phyloP scores from a whole-genome alignment of 2,888 invertebrate genomes.

The Galeruca laticollis region DNA sequence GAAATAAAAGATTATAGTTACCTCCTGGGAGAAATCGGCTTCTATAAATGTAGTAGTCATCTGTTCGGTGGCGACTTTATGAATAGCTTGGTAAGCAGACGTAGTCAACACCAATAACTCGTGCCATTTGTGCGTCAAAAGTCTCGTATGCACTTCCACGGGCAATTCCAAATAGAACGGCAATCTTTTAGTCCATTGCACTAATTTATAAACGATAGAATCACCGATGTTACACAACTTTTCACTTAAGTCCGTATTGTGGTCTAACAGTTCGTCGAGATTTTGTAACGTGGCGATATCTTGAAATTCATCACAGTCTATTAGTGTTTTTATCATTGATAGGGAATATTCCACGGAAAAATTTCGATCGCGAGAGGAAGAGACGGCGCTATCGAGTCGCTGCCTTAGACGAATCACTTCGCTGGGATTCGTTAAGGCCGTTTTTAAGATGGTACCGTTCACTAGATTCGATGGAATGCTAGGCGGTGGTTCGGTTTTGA shows the following conservation, averaged over 20 bases:
- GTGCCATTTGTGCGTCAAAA: slow-evolving; percentile 98
- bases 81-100: slow-evolving; percentile 93
- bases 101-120: slow-evolving; percentile 94
- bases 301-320: slow-evolving; percentile 97
- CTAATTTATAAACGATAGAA: slow-evolving; percentile 97
- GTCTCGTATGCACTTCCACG: slow-evolving; percentile 93
- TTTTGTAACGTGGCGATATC: slow-evolving; percentile 89
- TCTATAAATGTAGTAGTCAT: slow-evolving; percentile 70
- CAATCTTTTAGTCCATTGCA: slow-evolving; percentile 98
- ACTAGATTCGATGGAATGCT: slow-evolving; percentile 81
- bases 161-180: slow-evolving; percentile 98
- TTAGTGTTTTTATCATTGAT: slow-evolving; percentile 91
- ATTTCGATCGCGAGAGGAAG: slow-evolving; percentile 84
- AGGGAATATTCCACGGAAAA: slow-evolving; percentile 87
- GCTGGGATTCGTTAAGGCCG: slow-evolving; percentile 93
- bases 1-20: no score
- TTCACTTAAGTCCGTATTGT: slow-evolving; percentile 91
- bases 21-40: slow-evolving; percentile 89
- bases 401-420: slow-evolving; percentile 91
- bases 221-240: slow-evolving; percentile 96
- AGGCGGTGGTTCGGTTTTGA: slow-evolving; percentile 57
- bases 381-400: slow-evolving; percentile 88
- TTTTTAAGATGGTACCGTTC: slow-evolving; percentile 93
- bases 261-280: slow-evolving; percentile 90
- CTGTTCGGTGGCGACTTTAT: slow-evolving; percentile 64